Conservation (phyloP, 2,797 vertebrate genomes). For the Pangasius sanitwongsei region DNA sequence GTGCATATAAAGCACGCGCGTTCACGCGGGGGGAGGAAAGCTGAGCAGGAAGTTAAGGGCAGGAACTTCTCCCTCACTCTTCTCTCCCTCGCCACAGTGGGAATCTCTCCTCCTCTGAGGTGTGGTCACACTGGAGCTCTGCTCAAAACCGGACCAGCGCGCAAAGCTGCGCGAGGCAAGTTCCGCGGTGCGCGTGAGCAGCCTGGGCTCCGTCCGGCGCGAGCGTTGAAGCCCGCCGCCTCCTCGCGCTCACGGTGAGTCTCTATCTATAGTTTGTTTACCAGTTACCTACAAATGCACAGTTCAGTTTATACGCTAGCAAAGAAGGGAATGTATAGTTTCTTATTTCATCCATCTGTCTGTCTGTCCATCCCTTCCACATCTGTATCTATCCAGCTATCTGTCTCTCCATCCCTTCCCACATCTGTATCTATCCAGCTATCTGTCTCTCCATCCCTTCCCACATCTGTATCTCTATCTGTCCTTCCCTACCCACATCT, state of each 20-base stretch:
- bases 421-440: no score
- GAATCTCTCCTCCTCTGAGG: not conserved
- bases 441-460: no score
- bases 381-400: no score
- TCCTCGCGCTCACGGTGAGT: not conserved
- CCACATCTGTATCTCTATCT: no score
- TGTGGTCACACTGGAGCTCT: not conserved
- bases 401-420: not conserved
- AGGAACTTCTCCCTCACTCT: not conserved
- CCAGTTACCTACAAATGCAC: not conserved
- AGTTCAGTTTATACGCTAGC: no score
- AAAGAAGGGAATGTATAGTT: not conserved
- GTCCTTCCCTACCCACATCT: no score
- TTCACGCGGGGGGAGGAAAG: no score
- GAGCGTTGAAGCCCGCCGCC: not conserved
- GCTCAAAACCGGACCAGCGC: not conserved
- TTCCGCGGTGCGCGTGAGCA: not conserved
- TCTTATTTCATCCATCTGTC: no score
- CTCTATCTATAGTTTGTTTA: not conserved
- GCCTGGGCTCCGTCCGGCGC: not conserved
- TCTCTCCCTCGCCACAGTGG: not conserved
- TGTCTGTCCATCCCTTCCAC: not conserved
- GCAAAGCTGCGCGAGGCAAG: not conserved
- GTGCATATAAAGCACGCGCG: no score
- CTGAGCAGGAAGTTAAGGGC: not conserved